phyloP scores from a whole-genome alignment of 2,888 invertebrate species.

The Melitaea athalia region DNA sequence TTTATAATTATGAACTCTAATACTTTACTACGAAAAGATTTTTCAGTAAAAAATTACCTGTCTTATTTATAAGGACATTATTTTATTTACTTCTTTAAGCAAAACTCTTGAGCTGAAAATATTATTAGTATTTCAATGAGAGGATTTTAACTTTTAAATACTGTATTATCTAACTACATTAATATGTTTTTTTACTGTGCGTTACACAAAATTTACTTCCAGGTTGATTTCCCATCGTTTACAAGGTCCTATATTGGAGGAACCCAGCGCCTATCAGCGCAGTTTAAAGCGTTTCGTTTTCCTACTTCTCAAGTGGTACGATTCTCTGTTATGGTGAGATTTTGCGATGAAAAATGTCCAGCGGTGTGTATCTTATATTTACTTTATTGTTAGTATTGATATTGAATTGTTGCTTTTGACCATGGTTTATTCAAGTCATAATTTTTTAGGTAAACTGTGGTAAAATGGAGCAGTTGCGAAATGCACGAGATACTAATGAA shows the following conservation, averaged over 20 bases:
- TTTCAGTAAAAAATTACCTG: too few species aligned
- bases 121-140: too few species aligned
- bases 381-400: not conserved
- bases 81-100: too few species aligned
- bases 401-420: not conserved
- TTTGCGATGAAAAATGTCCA: constrained; percentile 87
- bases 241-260: constrained; percentile 57
- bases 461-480: constrained; percentile 46
- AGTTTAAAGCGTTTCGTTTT: constrained; percentile 93
- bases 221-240: constrained; percentile 83
- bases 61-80: too few species aligned
- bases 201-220: constrained; percentile 6
- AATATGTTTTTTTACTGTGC: too few species aligned
- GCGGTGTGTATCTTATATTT: constrained; percentile 64
- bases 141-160: too few species aligned
- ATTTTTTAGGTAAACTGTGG: constrained; percentile 54
- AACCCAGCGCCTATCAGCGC: constrained; percentile 79
- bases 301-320: constrained; percentile 91
- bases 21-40: not conserved
- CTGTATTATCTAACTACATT: too few species aligned
- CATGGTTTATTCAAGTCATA: not conserved
- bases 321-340: constrained; percentile 91
- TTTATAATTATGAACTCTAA: not conserved
- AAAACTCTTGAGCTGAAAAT: too few species aligned
- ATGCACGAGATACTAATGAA: constrained; percentile 58